Conservation (phyloP, 2,113 vertebrate species). For the Calidris pugnax region DNA sequence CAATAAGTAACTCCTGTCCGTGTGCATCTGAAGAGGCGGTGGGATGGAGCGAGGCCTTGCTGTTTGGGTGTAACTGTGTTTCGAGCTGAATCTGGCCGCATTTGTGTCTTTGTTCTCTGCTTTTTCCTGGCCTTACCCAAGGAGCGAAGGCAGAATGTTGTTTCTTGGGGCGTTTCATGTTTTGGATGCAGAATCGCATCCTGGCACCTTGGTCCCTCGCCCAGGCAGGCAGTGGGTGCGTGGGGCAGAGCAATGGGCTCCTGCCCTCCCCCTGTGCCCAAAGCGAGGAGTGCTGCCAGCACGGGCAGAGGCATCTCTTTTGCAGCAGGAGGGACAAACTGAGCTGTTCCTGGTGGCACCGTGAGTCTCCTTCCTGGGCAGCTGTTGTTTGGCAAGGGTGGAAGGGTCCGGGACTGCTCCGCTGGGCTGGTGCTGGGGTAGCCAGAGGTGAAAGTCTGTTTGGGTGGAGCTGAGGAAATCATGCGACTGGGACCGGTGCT, state of each 20-base stretch:
- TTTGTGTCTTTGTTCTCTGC: slow-evolving; percentile 27
- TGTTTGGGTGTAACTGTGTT: slow-evolving; percentile 39
- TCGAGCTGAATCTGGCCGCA: not conserved
- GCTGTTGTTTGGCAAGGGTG: not conserved
- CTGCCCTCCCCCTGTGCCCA: fast-evolving
- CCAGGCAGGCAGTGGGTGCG: fast-evolving
- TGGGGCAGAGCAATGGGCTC: not conserved
- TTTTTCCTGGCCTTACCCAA: not conserved
- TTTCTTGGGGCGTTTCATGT: not conserved
- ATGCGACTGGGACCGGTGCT: not conserved
- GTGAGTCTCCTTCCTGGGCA: not conserved
- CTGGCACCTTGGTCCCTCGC: not conserved
- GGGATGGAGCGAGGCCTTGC: not conserved
- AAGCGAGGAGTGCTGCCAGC: fast-evolving
- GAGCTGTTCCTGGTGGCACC: not conserved
- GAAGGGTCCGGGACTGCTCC: not conserved
- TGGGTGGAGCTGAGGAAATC: slow-evolving; percentile 43
- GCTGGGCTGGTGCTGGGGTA: not conserved
- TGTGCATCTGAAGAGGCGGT: fast-evolving
- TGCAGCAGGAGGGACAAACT: fast-evolving
- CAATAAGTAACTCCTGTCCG: not conserved
- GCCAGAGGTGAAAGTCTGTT: not conserved
- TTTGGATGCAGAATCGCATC: not conserved
- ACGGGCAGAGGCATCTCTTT: fast-evolving
- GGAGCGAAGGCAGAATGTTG: not conserved